Percentiles rank a stretch among this genome's conserved stretches.
These are phyloP conservation scores for Apodemus agrarius DNA, from an alignment of 2,797 vertebrate genomes.

Conservation along the genomic window DNA sequence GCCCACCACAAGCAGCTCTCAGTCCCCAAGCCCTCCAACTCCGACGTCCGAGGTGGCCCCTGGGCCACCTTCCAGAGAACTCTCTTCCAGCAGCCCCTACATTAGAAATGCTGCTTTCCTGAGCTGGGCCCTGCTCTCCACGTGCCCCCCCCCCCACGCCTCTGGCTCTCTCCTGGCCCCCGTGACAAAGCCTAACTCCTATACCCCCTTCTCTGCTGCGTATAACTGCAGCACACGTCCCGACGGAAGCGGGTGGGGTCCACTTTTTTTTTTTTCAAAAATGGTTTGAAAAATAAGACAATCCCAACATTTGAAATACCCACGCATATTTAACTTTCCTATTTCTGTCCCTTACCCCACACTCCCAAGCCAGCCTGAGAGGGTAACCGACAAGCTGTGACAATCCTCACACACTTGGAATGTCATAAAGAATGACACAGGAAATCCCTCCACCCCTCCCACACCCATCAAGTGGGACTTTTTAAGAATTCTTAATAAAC, in stretches of 20 bases:
- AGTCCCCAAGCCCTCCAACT: not conserved
- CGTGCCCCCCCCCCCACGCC: not conserved
- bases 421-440: too few relatives aligned
- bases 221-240: not conserved
- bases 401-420: not conserved
- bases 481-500: constrained; percentile 5
- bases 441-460: not conserved
- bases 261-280: not conserved
- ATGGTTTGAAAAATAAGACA: not conserved
- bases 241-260: not conserved
- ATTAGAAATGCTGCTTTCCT: not conserved
- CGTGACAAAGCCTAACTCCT: not conserved
- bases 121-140: not conserved
- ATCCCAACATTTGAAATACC: not conserved
- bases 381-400: not conserved
- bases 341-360: not conserved
- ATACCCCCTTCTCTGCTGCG: not conserved
- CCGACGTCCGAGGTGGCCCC: not conserved
- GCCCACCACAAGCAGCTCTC: not conserved
- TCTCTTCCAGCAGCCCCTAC: not conserved
- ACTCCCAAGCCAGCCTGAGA: not conserved
- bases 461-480: not conserved
- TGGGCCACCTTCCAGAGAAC: not conserved
- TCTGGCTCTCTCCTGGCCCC: not conserved
- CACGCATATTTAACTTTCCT: not conserved